These are phyloP conservation scores for Petrocephalus microphthalmus DNA, from an alignment of 2,113 vertebrate species.

Conservation along the genomic window DNA sequence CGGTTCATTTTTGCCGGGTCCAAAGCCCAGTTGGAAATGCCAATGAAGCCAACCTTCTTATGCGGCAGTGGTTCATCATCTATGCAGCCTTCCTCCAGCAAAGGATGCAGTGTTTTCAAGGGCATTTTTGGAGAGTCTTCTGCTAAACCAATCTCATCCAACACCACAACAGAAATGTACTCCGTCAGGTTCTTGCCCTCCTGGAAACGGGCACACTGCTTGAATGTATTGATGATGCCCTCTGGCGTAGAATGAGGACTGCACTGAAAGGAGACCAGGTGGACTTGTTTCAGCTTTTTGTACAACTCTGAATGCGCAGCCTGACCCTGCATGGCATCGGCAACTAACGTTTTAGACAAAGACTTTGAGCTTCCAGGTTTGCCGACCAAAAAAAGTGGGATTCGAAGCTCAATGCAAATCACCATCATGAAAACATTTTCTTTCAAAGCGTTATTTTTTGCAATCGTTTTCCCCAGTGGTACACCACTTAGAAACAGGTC, in stretches of 20 bases:
- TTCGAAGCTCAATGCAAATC: constrained; percentile 85
- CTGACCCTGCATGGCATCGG: constrained; percentile 90
- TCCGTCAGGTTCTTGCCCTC: constrained; percentile 83
- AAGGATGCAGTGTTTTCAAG: constrained; percentile 86
- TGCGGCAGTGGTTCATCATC: constrained; percentile 82
- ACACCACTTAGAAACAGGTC: constrained; percentile 77
- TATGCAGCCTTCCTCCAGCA: constrained; percentile 91
- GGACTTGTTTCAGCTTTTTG: constrained; percentile 80
- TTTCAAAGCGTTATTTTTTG: constrained; percentile 82
- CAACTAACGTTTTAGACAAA: constrained; percentile 90
- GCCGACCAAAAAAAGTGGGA: constrained; percentile 91
- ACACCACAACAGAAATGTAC: constrained; percentile 88
- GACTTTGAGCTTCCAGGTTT: constrained; percentile 98
- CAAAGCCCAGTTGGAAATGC: constrained; percentile 96
- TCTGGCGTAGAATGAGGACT: constrained; percentile 95
- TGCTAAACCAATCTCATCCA: constrained; percentile 93
- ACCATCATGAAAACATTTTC: constrained; percentile 99
- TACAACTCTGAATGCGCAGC: constrained; percentile 78
- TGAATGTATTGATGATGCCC: constrained; percentile 90
- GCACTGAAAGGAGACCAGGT: constrained; percentile 94
- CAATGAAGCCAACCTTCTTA: constrained; percentile 90
- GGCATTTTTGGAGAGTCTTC: constrained; percentile 97
- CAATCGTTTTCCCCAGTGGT: constrained; percentile 74
- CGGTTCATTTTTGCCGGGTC: constrained; percentile 98
- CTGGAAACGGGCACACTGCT: constrained; percentile 90